A percentile compares a stretch with the other conserved stretches of the same genome.
phyloP scores from a whole-genome alignment of 2,888 invertebrate genomes.

The Bugula neritina region DNA sequence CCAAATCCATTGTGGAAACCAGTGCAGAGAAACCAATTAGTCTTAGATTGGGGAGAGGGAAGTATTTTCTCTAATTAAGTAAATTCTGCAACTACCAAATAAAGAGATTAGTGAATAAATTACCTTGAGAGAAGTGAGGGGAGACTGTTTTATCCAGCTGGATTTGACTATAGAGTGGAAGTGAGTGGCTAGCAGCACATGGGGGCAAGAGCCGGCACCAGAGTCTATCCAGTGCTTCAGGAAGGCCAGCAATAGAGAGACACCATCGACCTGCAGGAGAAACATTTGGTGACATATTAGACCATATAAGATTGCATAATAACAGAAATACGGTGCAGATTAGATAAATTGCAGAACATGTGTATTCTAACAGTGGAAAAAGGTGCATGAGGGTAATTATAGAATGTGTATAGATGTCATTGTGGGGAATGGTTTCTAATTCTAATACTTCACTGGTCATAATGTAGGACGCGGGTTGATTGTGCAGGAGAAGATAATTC shows the following conservation, averaged over 20 bases:
- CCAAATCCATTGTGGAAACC: background rate
- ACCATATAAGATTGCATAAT: too few relatives aligned
- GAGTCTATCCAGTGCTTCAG: constrained; percentile 64
- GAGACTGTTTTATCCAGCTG: constrained; percentile 58
- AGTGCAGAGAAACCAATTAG: background rate
- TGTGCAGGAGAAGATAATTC: too few relatives aligned
- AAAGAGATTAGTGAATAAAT: background rate
- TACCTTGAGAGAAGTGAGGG: constrained; percentile 59
- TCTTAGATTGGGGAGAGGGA: background rate
- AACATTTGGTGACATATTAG: too few relatives aligned
- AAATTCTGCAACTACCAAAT: too few relatives aligned
- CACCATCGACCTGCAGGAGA: constrained; percentile 66
- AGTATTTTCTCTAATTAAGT: background rate
- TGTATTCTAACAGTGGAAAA: too few relatives aligned
- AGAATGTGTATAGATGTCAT: too few relatives aligned
- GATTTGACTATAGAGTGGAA: constrained; percentile 62
- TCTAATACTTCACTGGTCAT: too few relatives aligned
- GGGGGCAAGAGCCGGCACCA: constrained; percentile 61
- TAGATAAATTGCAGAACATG: too few relatives aligned
- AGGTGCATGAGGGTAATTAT: too few relatives aligned
- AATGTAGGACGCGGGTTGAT: too few relatives aligned
- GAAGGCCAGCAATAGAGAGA: constrained; percentile 66
- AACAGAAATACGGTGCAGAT: too few relatives aligned
- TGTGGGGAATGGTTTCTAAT: too few relatives aligned
- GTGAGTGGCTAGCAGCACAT: constrained; percentile 72